Evolutionary conservation across 2,888 invertebrate genomes (phyloP).

Genomic region (Nomada ferruginata): DNA sequence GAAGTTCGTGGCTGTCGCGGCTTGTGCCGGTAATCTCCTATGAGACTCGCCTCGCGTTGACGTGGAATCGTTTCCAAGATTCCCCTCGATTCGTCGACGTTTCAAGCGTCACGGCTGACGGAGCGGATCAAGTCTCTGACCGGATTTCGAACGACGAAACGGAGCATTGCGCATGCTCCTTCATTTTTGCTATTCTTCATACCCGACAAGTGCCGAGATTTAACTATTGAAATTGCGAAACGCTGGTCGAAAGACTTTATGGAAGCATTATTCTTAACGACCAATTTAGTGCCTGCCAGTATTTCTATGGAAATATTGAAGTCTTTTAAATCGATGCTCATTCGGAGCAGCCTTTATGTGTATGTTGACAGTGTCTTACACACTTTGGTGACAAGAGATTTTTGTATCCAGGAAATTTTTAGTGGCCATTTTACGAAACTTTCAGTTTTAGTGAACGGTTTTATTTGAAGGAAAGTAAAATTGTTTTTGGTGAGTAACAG

Average conservation of each 20-base stretch:
- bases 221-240: slow-evolving; percentile 48
- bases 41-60: slow-evolving; percentile 35
- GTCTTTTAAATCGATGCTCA: slow-evolving; percentile 32
- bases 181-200: slow-evolving; percentile 59
- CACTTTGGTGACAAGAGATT: background rate
- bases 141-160: slow-evolving; percentile 43
- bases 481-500: background rate
- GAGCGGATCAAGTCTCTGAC: slow-evolving; percentile 16
- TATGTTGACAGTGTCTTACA: slow-evolving; percentile 30
- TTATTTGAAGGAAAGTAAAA: background rate
- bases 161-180: slow-evolving; percentile 34
- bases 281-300: slow-evolving; percentile 33
- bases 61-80: slow-evolving; percentile 38
- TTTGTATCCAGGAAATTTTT: background rate
- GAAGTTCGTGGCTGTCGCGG: slow-evolving; percentile 34
- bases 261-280: slow-evolving; percentile 57
- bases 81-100: slow-evolving; percentile 28
- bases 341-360: slow-evolving; percentile 29
- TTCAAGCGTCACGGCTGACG: slow-evolving; percentile 6
- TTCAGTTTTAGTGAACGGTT: background rate
- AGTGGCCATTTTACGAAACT: background rate
- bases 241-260: slow-evolving; percentile 44
- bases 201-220: slow-evolving; percentile 24
- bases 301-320: slow-evolving; percentile 38
- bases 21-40: slow-evolving; percentile 19